These are phyloP conservation scores for Watsonalla cultraria DNA, from an alignment of 2,888 invertebrate genomes.

Conservation along the genomic window DNA sequence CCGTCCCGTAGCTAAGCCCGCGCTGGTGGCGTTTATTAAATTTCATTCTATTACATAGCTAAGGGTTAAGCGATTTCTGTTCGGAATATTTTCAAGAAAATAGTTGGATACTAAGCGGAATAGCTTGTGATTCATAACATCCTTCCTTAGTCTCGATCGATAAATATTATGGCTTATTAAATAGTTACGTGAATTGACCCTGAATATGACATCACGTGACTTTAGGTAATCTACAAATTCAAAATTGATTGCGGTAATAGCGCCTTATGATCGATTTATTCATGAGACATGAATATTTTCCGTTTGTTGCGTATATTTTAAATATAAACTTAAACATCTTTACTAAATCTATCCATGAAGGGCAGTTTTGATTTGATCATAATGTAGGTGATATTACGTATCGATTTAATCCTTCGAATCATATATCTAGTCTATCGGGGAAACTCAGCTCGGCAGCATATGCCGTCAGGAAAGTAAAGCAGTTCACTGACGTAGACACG, in stretches of 20 bases:
- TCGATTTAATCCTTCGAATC: too few species aligned
- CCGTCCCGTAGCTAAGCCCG: slow-evolving; percentile 31
- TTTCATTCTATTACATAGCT: slow-evolving; percentile 27
- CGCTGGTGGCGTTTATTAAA: slow-evolving; percentile 23
- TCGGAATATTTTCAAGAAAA: neutral
- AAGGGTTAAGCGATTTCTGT: slow-evolving; percentile 2
- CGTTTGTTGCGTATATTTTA: too few species aligned
- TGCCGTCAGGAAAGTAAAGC: too few species aligned
- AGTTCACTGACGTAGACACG: too few species aligned
- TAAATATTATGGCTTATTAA: neutral
- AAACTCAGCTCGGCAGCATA: too few species aligned
- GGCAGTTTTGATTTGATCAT: too few species aligned
- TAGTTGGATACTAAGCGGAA: neutral
- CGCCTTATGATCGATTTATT: slow-evolving; percentile 4
- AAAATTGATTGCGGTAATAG: neutral
- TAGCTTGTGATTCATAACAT: neutral
- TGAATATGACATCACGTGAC: neutral
- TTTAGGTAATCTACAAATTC: neutral
- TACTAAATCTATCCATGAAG: too few species aligned
- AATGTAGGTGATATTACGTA: too few species aligned
- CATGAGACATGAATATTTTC: slow-evolving; percentile 17
- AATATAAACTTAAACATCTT: too few species aligned
- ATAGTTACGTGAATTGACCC: neutral
- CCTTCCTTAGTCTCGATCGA: neutral
- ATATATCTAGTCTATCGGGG: too few species aligned